A percentile compares a stretch with the other conserved stretches of the same genome.
Conservation (phyloP, 2,113 vertebrate species). For the Antennarius striatus region DNA sequence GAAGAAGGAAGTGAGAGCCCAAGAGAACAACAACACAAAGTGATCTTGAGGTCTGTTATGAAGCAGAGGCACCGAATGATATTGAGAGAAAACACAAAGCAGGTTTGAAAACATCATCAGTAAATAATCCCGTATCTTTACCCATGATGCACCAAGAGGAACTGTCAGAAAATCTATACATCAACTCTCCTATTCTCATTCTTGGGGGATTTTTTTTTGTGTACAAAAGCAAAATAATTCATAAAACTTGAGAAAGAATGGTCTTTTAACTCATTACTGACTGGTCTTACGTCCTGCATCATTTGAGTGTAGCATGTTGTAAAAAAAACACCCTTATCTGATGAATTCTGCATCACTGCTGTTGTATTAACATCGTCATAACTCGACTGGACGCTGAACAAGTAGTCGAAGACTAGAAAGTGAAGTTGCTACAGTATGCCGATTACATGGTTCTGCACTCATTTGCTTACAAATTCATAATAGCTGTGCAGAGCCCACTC, state of each 20-base stretch:
- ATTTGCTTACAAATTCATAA: constrained; percentile 21
- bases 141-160: constrained; percentile 23
- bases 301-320: no score
- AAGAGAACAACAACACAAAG: constrained; percentile 20
- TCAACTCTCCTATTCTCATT: not conserved
- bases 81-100: constrained; percentile 38
- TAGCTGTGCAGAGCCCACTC: constrained; percentile 24
- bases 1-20: constrained; percentile 31
- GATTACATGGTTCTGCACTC: constrained; percentile 24
- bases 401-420: constrained; percentile 34
- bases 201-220: constrained; percentile 15
- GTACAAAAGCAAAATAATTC: constrained; percentile 15
- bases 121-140: constrained; percentile 13
- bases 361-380: constrained; percentile 64
- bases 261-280: not conserved
- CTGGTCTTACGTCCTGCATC: no score
- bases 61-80: constrained; percentile 60
- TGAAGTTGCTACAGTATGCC: constrained; percentile 32
- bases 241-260: constrained; percentile 21
- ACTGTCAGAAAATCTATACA: constrained; percentile 15
- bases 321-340: constrained; percentile 11
- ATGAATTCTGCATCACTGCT: constrained; percentile 41
- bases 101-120: constrained; percentile 17
- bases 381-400: constrained; percentile 53
- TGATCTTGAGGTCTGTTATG: constrained; percentile 60